Base-by-base conservation (phyloP, 2,797 vertebrate genomes). In the Acipenser transmontanus region DNA sequence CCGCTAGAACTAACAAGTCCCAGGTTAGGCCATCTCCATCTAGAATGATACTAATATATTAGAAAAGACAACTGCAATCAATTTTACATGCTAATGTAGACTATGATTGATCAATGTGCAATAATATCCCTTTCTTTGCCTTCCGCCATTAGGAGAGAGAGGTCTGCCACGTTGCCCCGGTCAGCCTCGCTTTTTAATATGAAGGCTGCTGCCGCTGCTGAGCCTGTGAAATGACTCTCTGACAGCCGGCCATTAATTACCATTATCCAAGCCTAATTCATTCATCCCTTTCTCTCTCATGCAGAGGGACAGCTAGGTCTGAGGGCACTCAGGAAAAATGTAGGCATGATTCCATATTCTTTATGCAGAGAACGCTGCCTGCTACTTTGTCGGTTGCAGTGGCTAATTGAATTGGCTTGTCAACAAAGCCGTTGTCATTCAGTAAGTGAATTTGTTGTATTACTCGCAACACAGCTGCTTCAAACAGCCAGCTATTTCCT, bases 371-470 rank as follows among this genome's bases (percentile, higher is more conserved):
- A 81, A 80, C 61, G 77, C 85, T 86, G 89, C 84, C 77, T 79
- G 84, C 81, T 87, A 87, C 89, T 90, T 87, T 87, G 87, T 88
- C 84, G 91, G 88, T 88, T 86, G 88, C 87, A 87, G 84, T 86
- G 87, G 86, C 88, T 92, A 92, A 92, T 92, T 92, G 90, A 92
- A 92, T 93, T 92, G 91, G 90, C 90, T 91, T 92, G 90, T 90
- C 91, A 92, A 92, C 92, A 93, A 92, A 93, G 90, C 88, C 88
- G 86, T 89, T 92, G 91, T 89, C 91, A 92, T 92, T 91, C 89
- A 91, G 87, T 88, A 87, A 92, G 89, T 91, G 91, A 91, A 89
- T 91, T 91, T 90, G 87, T 90, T 90, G 89, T 89, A 84, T 83
- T 88, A 87, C 85, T 88, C 80, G 62, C 81, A 76, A 84, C 88